These are phyloP conservation scores for Harpegnathos saltator DNA, from an alignment of 1,140 invertebrate species.

Conservation along the genomic window DNA sequence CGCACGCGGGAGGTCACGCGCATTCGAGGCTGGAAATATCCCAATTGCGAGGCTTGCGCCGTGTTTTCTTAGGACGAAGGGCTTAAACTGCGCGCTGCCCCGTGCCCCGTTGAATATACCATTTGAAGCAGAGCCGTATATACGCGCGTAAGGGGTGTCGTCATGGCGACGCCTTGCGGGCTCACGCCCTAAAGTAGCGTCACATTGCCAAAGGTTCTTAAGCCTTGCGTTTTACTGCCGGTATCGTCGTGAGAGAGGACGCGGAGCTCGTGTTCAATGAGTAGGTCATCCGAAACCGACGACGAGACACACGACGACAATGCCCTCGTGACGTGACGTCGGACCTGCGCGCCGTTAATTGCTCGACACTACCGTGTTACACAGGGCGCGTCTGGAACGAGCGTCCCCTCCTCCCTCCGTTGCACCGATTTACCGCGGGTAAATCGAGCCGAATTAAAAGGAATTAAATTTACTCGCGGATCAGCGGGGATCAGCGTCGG, in stretches of 20 bases:
- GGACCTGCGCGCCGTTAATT: conserved; percentile 29
- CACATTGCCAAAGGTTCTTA: conserved; percentile 61
- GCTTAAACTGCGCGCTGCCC: conserved; percentile 43
- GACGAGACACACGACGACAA: conserved; percentile 29
- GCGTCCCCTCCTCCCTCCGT: too few relatives aligned
- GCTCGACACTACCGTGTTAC: conserved; percentile 19
- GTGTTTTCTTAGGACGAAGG: not conserved
- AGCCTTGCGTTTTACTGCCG: conserved; percentile 39
- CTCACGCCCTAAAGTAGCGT: conserved; percentile 50
- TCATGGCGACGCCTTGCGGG: conserved; percentile 59
- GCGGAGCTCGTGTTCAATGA: conserved; percentile 51
- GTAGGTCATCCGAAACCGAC: conserved; percentile 33
- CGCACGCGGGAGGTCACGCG: too few relatives aligned
- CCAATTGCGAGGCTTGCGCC: not conserved
- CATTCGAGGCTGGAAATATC: not conserved
- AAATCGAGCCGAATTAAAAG: too few relatives aligned
- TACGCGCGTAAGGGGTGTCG: conserved; percentile 46
- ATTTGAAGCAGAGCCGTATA: conserved; percentile 36
- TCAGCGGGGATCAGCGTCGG: too few relatives aligned
- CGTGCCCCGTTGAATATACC: conserved; percentile 36
- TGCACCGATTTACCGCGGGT: not conserved
- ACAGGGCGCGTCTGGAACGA: not conserved
- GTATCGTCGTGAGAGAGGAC: conserved; percentile 32
- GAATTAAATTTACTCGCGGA: too few relatives aligned
- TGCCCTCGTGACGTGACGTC: conserved; percentile 11